A percentile compares a stretch with the other conserved stretches of the same genome.
Conservation (phyloP, 2,888 invertebrate genomes). For the Cheilosia soror region DNA sequence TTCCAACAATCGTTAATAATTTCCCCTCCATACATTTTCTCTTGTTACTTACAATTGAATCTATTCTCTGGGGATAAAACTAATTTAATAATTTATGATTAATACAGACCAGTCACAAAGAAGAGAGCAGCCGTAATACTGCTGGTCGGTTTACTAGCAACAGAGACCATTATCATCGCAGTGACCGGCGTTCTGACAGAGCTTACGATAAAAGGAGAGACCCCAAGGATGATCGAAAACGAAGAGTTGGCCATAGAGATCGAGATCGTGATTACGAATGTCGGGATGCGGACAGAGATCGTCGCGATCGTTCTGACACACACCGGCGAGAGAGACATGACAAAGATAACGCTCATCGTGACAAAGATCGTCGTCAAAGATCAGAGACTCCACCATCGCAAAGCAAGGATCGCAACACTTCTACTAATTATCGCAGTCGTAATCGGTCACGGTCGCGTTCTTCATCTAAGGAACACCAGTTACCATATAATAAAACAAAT, state of each 20-base stretch:
- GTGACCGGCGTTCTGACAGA: conserved; percentile 62
- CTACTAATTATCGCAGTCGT: conserved; percentile 42
- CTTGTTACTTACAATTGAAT: not conserved
- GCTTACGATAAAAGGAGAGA: conserved; percentile 73
- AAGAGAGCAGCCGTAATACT: conserved; percentile 32
- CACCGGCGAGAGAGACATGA: conserved; percentile 79
- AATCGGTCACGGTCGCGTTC: conserved; percentile 63
- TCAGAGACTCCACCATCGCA: conserved; percentile 58
- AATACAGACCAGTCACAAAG: conserved; percentile 45
- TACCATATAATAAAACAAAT: conserved; percentile 28
- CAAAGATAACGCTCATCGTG: conserved; percentile 73
- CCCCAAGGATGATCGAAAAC: conserved; percentile 72
- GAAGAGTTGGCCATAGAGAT: conserved; percentile 66
- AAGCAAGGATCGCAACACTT: conserved; percentile 56
- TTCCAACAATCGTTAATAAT: no score
- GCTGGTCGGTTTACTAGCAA: conserved; percentile 22
- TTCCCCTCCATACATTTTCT: no score
- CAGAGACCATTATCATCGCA: conserved; percentile 52
- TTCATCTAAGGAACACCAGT: conserved; percentile 42
- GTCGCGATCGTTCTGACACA: conserved; percentile 58
- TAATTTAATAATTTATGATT: not conserved
- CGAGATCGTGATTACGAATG: conserved; percentile 67
- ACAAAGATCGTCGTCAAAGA: conserved; percentile 65
- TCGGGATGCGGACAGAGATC: conserved; percentile 69
- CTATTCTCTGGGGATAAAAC: not conserved